Evolutionary conservation across 2,797 vertebrate species (phyloP).

Genomic region (Cirrhinus molitorella): DNA sequence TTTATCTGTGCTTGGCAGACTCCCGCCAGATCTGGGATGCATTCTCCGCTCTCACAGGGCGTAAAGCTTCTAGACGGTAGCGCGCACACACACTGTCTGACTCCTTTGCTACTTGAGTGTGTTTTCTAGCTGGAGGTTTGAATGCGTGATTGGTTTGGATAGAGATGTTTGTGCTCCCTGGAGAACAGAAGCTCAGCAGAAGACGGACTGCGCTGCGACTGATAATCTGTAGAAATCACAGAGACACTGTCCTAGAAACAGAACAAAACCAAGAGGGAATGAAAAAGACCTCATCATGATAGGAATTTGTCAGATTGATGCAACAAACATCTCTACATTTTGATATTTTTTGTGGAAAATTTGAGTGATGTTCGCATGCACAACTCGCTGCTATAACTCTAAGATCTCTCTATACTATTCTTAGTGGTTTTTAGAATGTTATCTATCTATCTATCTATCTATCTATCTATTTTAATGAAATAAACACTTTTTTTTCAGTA

Average conservation of each 20-base stretch:
- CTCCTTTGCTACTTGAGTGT: constrained; percentile 33
- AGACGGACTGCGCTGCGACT: constrained; percentile 7
- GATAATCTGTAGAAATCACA: constrained; percentile 34
- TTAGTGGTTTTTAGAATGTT: not conserved
- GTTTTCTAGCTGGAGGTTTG: constrained; percentile 36
- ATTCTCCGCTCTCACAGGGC: constrained; percentile 30
- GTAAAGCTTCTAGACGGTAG: constrained; percentile 37
- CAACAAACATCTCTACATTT: not conserved
- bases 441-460: not conserved
- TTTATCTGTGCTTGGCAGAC: constrained; percentile 61
- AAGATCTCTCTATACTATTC: not conserved
- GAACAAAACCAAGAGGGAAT: not conserved
- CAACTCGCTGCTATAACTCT: not conserved
- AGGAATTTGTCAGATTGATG: constrained; percentile 13
- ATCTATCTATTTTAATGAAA: not conserved
- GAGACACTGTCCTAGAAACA: constrained; percentile 26
- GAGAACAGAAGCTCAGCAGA: constrained; percentile 15
- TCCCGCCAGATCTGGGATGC: constrained; percentile 32
- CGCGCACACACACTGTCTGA: constrained; percentile 31
- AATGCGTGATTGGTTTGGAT: constrained; percentile 48
- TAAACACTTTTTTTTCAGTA: no score
- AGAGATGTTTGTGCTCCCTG: constrained; percentile 37
- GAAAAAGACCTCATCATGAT: not conserved
- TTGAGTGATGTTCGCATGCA: not conserved
- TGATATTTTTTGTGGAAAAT: not conserved